Evolutionary conservation across 2,888 invertebrate species (phyloP), one percentile per base, ranked within the genome.

Genomic region (Adelognathus sp.): DNA sequence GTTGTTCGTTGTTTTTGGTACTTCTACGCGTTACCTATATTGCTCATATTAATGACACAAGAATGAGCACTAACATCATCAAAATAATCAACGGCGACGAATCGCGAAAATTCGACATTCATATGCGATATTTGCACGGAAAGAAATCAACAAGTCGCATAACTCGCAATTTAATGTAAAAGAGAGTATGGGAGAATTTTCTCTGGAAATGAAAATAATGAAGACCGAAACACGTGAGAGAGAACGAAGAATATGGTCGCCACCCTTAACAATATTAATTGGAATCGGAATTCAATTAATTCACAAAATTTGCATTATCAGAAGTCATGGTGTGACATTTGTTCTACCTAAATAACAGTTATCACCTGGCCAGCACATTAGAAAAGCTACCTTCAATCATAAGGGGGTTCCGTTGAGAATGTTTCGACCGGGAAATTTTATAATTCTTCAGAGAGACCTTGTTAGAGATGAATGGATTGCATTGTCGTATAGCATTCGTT

Each of bases 1-100:
- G 71, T 75, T 76, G 36, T 66, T 66, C 52, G 64, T 52, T 66
- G 36, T 66, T 66, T 66, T 66, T 66, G 64, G 36, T 50, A 66
- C 36, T 50, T 50, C 50, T 36, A 5, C 14, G 36, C 9, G 24
- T 36, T 36, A 21, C 52, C 50, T 66, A 24, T 52, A 16, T 66
- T 36, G 36, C 50, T 21, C 24, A 33, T 66, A 52, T 52, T 33
- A 52, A 66, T 52, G 33, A 66, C 24, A 27, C 14, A 36, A 14
- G 14, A 66, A 14, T 60, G 27, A 14, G 9, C 21, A 18, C 18
- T 31, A 18, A 31, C 16, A n/a, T 44, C 27, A n/a, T 14, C 33
- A 64, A 50, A 50, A 64, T 64, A 64, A 64, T 64, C 33, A 14
- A 33, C n/a, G 33, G 27, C 31, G 3, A 33, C 21, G 14, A 46